These are phyloP conservation scores for Sprattus sprattus DNA, from an alignment of 2,113 vertebrate species.

Conservation along the genomic window DNA sequence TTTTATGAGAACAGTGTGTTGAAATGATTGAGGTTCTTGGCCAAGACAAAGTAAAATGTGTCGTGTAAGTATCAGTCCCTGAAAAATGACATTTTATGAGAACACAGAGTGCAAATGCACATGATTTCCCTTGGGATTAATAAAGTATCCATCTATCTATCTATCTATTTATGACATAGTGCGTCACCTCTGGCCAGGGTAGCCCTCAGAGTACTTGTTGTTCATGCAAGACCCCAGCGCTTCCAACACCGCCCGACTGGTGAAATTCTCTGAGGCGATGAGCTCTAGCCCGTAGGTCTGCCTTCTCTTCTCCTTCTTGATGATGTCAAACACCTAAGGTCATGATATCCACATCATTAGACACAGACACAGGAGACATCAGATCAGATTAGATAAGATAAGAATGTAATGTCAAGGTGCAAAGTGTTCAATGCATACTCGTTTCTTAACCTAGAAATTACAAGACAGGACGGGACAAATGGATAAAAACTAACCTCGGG, in stretches of 20 bases:
- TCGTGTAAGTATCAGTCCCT: not conserved
- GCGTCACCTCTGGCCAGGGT: slow-evolving; percentile 90
- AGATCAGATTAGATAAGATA: not conserved
- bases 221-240: slow-evolving; percentile 97
- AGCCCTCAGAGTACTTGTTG: slow-evolving; percentile 98
- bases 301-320: slow-evolving; percentile 90
- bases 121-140: too few relatives aligned
- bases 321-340: slow-evolving; percentile 85
- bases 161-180: too few relatives aligned
- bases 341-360: not conserved
- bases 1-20: too few relatives aligned
- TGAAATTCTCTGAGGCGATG: slow-evolving; percentile 94
- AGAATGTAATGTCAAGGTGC: too few relatives aligned
- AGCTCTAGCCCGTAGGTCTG: slow-evolving; percentile 89
- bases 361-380: not conserved
- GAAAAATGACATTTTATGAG: not conserved
- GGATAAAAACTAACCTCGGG: slow-evolving; percentile 74
- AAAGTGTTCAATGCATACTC: too few relatives aligned
- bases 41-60: not conserved
- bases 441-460: not conserved
- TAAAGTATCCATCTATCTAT: too few relatives aligned
- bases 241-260: slow-evolving; percentile 92
- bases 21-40: not conserved
- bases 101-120: not conserved
- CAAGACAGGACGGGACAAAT: not conserved